Conservation (phyloP, 2,888 invertebrate species). For the Heteropelma amictum region DNA sequence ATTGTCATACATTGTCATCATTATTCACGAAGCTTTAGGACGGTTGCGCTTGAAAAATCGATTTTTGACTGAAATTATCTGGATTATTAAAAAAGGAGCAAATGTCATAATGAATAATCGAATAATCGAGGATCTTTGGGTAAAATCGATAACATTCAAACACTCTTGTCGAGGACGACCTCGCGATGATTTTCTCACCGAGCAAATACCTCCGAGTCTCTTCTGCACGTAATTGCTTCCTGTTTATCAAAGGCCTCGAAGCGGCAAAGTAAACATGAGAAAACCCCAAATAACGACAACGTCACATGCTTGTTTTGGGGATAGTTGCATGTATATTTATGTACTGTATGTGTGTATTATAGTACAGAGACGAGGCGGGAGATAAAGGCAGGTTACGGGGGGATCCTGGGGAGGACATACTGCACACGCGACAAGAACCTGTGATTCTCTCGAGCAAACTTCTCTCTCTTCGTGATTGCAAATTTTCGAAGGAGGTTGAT, state of each 20-base stretch:
- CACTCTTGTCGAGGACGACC: constrained; percentile 6
- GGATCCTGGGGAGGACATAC: constrained; percentile 48
- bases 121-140: constrained; percentile 18
- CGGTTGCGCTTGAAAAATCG: too few relatives aligned
- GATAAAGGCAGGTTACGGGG: constrained; percentile 34
- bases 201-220: not conserved
- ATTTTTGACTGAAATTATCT: too few relatives aligned
- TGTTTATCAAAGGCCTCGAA: constrained; percentile 58
- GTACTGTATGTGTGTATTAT: not conserved
- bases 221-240: constrained; percentile 53
- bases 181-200: not conserved
- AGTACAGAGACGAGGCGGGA: not conserved
- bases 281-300: constrained; percentile 70
- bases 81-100: too few relatives aligned
- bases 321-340: not conserved
- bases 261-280: constrained; percentile 62
- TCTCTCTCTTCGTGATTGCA: constrained; percentile 64
- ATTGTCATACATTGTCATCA: too few relatives aligned
- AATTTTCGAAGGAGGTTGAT: constrained; percentile 65
- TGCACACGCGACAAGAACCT: constrained; percentile 27
- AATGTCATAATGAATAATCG: too few relatives aligned
- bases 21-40: too few relatives aligned
- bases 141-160: constrained; percentile 2
- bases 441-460: constrained; percentile 67
- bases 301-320: constrained; percentile 4